Evolutionary conservation across 1,140 invertebrate species (phyloP).

Genomic region (Heliconius congener): DNA sequence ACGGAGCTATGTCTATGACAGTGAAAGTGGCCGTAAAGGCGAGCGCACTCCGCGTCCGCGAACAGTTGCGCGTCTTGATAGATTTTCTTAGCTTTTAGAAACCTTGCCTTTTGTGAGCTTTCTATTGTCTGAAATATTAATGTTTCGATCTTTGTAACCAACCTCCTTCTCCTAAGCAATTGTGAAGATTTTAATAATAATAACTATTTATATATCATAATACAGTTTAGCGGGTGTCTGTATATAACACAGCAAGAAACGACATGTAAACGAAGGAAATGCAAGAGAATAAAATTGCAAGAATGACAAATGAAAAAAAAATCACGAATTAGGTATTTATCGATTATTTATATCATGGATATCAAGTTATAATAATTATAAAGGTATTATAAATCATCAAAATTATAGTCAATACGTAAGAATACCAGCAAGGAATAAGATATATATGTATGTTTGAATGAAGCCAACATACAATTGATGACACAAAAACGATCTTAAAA

Average conservation of each 20-base stretch:
- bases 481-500: background rate
- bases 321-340: no score
- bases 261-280: no score
- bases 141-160: background rate
- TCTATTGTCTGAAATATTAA: constrained; percentile 20
- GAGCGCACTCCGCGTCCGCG: constrained; percentile 41
- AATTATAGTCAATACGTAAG: no score
- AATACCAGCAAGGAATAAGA: no score
- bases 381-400: no score
- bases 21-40: constrained; percentile 66
- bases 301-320: no score
- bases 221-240: background rate
- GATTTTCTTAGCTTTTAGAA: constrained; percentile 34
- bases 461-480: background rate
- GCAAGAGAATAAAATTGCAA: no score
- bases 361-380: background rate
- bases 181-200: background rate
- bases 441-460: background rate
- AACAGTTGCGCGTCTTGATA: constrained; percentile 35
- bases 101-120: constrained; percentile 18
- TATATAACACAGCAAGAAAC: background rate
- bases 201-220: background rate
- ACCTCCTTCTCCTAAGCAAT: background rate
- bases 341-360: background rate
- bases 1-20: constrained; percentile 44